A percentile compares a stretch with the other conserved stretches of the same genome.
Evolutionary conservation across 2,113 vertebrate genomes (phyloP).

Genomic region (Stigmatopora nigra): DNA sequence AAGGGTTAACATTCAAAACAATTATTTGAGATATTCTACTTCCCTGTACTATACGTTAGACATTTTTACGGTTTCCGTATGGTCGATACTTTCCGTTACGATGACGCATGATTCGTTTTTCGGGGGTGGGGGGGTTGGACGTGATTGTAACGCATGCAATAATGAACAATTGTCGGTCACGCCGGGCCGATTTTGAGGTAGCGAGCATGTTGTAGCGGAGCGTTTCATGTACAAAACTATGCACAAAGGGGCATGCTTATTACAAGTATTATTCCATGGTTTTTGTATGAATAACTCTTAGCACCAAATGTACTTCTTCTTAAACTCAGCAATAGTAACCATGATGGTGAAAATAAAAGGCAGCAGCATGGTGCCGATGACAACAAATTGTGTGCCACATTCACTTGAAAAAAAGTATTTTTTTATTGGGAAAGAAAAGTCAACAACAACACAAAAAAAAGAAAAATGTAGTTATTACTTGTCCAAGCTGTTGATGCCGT

Average conservation of each 20-base stretch:
- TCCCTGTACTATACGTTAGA: neutral
- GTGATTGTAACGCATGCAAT: conserved; percentile 76
- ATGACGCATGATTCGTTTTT: too few species aligned
- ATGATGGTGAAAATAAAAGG: conserved; percentile 65
- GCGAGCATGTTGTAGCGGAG: conserved; percentile 3
- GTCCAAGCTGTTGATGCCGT: neutral
- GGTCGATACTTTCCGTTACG: too few species aligned
- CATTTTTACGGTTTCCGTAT: neutral
- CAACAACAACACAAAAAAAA: neutral
- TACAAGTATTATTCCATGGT: conserved; percentile 23
- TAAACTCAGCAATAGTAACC: conserved; percentile 57
- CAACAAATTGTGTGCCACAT: neutral
- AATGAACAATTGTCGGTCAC: conserved; percentile 60
- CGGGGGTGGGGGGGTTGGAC: conserved; percentile 39
- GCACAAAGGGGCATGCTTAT: conserved; percentile 68
- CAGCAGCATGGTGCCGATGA: conserved; percentile 77
- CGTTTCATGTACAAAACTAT: conserved; percentile 59
- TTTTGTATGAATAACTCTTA: conserved; percentile 62
- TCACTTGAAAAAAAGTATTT: neutral
- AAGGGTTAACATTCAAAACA: neutral
- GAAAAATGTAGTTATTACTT: neutral
- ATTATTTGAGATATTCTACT: neutral
- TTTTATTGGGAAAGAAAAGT: neutral
- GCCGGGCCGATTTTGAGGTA: neutral
- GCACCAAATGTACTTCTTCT: conserved; percentile 54